Evolutionary conservation across 2,113 vertebrate species (phyloP), one percentile per base, ranked within the genome.

Genomic region (Xenopus borealis): DNA sequence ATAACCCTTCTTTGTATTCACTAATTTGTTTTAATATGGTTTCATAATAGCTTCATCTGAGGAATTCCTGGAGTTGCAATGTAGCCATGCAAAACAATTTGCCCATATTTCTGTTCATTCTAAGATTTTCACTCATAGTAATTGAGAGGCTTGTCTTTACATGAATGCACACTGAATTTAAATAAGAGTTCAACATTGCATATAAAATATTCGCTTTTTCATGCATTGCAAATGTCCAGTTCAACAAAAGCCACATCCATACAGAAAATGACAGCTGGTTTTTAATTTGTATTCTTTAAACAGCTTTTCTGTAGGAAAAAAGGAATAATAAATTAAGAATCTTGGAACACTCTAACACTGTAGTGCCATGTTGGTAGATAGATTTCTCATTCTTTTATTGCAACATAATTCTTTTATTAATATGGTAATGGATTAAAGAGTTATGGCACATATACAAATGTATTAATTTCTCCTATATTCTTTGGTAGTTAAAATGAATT

Each of bases 351-450:
- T 64, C 1, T 53, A n/a, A 65, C 62, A 72, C 53, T 16, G 64
- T 55, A 12, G 20, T 72, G 71, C 27, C 71, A 72, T 57, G 23
- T 57, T 30, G 11, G 23, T 13, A 33, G 65, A 72, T 57, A 11
- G 23, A 72, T 57, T 55, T 46, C 23, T 33, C 47, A 65, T 53
- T 72, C 59, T 72, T 40, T 40, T 33, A 62, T 30, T 16, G 65
- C 52, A 72, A 44, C 71, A 72, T 65, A 20, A 72, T 65, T 72
- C 71, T 72, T 72, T 55, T 65, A 44, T 65, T 65, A 72, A 65
- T 72, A 72, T 20, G 55, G 52, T 65, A 72, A 72, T 72, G 71
- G 62, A 47, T 55, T 62, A 46, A 1, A 19, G 55, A 40, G 14
- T 65, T 55, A 72, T 64, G 62, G 71, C 71, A 55, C 27, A 33